A percentile compares a stretch with the other conserved stretches of the same genome.
phyloP scores from a whole-genome alignment of 1,140 invertebrate genomes.

The Coelopa frigida region DNA sequence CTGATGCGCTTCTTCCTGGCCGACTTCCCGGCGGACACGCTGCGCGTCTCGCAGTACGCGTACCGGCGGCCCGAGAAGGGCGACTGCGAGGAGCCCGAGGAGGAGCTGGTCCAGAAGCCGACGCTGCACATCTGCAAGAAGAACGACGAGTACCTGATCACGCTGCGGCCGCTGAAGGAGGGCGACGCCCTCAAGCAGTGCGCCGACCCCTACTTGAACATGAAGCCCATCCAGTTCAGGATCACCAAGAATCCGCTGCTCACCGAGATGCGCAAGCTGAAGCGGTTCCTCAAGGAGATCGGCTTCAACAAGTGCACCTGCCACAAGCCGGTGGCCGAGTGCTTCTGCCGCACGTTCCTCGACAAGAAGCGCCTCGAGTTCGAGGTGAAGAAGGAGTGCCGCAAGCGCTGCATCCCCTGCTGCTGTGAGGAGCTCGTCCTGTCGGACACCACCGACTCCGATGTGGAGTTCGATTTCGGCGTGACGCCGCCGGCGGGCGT shows the following conservation, averaged over 20 bases:
- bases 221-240: slow-evolving; percentile 38
- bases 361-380: slow-evolving; percentile 32
- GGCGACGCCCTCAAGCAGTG: slow-evolving; percentile 10
- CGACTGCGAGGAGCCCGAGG: background rate
- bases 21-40: slow-evolving; percentile 32
- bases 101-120: slow-evolving; percentile 26
- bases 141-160: slow-evolving; percentile 34
- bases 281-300: slow-evolving; percentile 31
- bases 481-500: slow-evolving; percentile 40
- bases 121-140: slow-evolving; percentile 39
- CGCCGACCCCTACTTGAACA: slow-evolving; percentile 34
- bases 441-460: slow-evolving; percentile 34
- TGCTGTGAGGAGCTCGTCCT: slow-evolving; percentile 24
- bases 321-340: slow-evolving; percentile 27
- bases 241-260: slow-evolving; percentile 28
- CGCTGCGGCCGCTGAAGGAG: slow-evolving; percentile 33
- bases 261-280: slow-evolving; percentile 25
- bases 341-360: slow-evolving; percentile 34
- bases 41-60: slow-evolving; percentile 29
- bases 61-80: slow-evolving; percentile 11
- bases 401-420: slow-evolving; percentile 13
- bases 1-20: slow-evolving; percentile 37
- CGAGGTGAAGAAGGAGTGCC: slow-evolving; percentile 22
- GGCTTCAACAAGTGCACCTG: slow-evolving; percentile 37
- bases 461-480: slow-evolving; percentile 35